phyloP scores from a whole-genome alignment of 2,113 vertebrate genomes.

The Chrysemys picta region DNA sequence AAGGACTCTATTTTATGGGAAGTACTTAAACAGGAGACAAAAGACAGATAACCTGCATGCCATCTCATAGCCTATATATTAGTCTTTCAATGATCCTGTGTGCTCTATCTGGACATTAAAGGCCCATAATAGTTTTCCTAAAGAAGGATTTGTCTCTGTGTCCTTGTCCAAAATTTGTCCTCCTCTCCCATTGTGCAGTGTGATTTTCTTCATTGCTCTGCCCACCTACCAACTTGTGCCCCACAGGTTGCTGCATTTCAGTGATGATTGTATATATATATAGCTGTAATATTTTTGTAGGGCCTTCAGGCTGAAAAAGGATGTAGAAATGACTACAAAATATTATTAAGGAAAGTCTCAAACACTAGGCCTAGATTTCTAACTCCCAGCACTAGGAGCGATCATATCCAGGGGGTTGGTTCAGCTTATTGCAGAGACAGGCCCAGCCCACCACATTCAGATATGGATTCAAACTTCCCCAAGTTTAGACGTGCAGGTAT shows the following conservation, averaged over 20 bases:
- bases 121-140: background rate
- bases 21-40: slow-evolving; percentile 35
- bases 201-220: slow-evolving; percentile 38
- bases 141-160: slow-evolving; percentile 51
- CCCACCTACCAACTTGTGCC: slow-evolving; percentile 6
- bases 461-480: background rate
- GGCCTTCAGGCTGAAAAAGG: background rate
- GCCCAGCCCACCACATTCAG: background rate
- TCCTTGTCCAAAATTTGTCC: slow-evolving; percentile 65
- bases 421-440: background rate
- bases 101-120: slow-evolving; percentile 8
- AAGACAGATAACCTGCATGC: slow-evolving; percentile 42
- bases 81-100: background rate
- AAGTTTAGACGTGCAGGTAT: background rate
- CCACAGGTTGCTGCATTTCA: background rate
- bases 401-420: background rate
- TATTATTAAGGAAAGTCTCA: background rate
- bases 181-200: slow-evolving; percentile 18
- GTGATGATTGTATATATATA: background rate
- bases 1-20: background rate
- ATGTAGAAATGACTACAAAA: background rate
- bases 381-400: background rate
- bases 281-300: background rate
- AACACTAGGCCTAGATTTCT: background rate
- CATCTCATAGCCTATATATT: slow-evolving; percentile 14